Conservation (phyloP, 1,140 invertebrate genomes). For the Meteorus sp. region DNA sequence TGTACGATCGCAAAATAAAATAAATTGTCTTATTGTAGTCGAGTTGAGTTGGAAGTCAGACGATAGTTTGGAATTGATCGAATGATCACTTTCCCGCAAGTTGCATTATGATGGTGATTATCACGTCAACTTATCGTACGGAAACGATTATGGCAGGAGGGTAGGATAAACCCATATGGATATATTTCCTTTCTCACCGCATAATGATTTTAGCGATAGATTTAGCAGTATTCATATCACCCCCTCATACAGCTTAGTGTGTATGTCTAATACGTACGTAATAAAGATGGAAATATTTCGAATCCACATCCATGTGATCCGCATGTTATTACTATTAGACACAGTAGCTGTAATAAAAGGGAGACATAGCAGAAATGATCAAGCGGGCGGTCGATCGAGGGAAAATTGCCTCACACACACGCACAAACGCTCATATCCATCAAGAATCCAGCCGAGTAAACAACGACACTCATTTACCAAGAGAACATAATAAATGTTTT, state of each 20-base stretch:
- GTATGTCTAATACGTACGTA: neutral
- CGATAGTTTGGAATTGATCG: too few relatives aligned
- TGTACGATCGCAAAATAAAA: too few relatives aligned
- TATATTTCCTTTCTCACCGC: neutral
- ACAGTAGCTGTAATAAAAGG: neutral
- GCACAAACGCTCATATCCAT: too few relatives aligned
- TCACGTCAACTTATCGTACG: constrained; percentile 15
- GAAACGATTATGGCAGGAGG: constrained; percentile 7
- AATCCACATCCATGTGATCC: constrained; percentile 4
- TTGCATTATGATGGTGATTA: constrained; percentile 2
- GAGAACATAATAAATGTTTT: too few relatives aligned
- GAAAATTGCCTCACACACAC: too few relatives aligned
- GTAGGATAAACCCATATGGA: neutral
- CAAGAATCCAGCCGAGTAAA: too few relatives aligned
- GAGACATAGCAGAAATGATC: constrained; percentile 53
- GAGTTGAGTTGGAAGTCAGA: too few relatives aligned
- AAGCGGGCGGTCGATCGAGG: constrained; percentile 34
- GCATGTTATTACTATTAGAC: constrained; percentile 3
- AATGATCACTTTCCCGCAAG: neutral
- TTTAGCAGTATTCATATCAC: neutral
- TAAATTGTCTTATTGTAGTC: too few relatives aligned
- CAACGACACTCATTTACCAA: too few relatives aligned
- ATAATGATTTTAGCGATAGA: constrained; percentile 1
- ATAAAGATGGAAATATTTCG: constrained; percentile 9
- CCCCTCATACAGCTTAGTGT: neutral